A percentile compares a stretch with the other conserved stretches of the same genome.
Evolutionary conservation across 2,888 invertebrate genomes (phyloP).

Genomic region (Coelopa pilipes): DNA sequence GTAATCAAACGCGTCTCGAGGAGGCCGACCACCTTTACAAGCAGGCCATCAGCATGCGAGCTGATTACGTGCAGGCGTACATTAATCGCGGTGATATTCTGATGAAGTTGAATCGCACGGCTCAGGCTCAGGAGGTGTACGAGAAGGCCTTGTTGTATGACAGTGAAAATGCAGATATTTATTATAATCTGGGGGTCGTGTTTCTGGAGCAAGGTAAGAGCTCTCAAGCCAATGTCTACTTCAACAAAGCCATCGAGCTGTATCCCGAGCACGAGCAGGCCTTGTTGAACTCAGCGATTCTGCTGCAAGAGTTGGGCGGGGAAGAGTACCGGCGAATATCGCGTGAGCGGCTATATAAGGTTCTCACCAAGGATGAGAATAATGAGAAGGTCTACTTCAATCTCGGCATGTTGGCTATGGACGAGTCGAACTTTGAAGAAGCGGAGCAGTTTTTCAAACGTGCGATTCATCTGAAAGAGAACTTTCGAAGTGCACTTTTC

Average conservation of each 20-base stretch:
- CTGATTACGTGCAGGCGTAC: constrained; percentile 90
- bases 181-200: constrained; percentile 94
- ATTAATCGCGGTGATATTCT: constrained; percentile 97
- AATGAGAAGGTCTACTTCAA: constrained; percentile 96
- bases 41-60: constrained; percentile 96
- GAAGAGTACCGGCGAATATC: constrained; percentile 83
- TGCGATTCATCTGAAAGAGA: constrained; percentile 86
- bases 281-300: constrained; percentile 91
- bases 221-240: constrained; percentile 88
- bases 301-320: constrained; percentile 89
- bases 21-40: constrained; percentile 94
- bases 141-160: constrained; percentile 92
- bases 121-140: constrained; percentile 94
- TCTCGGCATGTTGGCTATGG: constrained; percentile 96
- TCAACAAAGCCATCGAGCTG: constrained; percentile 91
- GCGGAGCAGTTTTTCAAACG: constrained; percentile 93
- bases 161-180: constrained; percentile 92
- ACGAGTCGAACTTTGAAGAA: constrained; percentile 86
- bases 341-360: constrained; percentile 81
- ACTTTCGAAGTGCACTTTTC: constrained; percentile 93
- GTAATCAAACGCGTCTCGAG: constrained; percentile 89
- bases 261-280: constrained; percentile 97
- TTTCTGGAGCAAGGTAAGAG: constrained; percentile 92
- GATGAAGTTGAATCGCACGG: constrained; percentile 92
- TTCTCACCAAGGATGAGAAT: constrained; percentile 74